Evolutionary conservation across 2,797 vertebrate genomes (phyloP).

Genomic region (Sternotherus odoratus): DNA sequence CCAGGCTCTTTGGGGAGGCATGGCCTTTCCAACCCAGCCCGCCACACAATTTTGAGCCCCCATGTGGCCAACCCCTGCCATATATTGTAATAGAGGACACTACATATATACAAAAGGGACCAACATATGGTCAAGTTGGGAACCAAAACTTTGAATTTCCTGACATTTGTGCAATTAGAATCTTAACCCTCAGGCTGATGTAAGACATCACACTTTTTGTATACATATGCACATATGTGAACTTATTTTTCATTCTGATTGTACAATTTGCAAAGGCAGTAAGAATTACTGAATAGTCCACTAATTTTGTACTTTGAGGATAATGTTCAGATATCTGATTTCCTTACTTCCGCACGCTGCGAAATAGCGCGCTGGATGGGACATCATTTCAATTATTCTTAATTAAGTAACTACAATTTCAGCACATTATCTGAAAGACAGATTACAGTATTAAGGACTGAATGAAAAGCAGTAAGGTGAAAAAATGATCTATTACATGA

Average conservation of each 20-base stretch:
- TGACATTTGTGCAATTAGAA: not conserved
- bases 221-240: not conserved
- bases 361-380: no score
- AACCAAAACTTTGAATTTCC: not conserved
- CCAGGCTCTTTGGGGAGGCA: no score
- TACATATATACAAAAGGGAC: not conserved
- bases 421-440: not conserved
- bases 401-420: constrained; percentile 7
- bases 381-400: not conserved
- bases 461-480: not conserved
- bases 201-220: not conserved
- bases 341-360: no score
- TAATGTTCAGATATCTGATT: constrained; percentile 26
- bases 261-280: constrained; percentile 19
- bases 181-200: not conserved
- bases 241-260: not conserved
- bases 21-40: no score
- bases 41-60: no score
- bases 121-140: accelerated
- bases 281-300: constrained; percentile 31
- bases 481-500: not conserved
- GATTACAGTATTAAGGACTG: not conserved
- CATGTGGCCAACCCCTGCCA: no score
- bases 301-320: not conserved
- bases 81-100: not conserved